Percentiles rank a stretch among this genome's conserved stretches.
phyloP scores from a whole-genome alignment of 2,797 vertebrate genomes.

The Basileuterus tristriatus region DNA sequence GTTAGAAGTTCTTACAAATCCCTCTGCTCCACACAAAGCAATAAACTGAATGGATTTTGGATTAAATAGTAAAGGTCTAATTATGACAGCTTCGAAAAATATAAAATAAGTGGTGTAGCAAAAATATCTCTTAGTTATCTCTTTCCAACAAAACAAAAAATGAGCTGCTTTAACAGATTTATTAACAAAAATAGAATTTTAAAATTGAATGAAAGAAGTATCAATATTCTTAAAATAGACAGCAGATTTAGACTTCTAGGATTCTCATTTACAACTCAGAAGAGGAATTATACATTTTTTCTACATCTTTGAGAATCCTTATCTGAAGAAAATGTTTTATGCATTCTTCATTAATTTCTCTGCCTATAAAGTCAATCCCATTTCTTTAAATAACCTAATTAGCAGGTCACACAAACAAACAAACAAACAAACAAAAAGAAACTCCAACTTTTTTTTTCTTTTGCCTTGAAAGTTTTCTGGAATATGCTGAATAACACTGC shows the following conservation, averaged over 20 bases:
- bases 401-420: not conserved
- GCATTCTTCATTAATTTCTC: not conserved
- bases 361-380: not conserved
- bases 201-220: not conserved
- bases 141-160: not conserved
- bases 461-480: not conserved
- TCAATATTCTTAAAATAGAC: slow-evolving; percentile 11
- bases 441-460: not conserved
- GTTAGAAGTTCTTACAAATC: not conserved
- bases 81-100: not conserved
- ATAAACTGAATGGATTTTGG: not conserved
- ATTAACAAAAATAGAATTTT: not conserved
- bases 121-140: not conserved
- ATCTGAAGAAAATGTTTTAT: not conserved
- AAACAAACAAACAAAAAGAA: not conserved
- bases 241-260: not conserved
- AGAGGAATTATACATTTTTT: not conserved
- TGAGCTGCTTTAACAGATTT: not conserved
- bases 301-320: not conserved
- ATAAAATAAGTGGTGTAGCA: not conserved
- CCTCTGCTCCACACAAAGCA: not conserved
- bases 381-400: not conserved
- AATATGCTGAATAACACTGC: not conserved
- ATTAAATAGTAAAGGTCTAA: not conserved
- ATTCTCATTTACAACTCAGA: not conserved